These are phyloP conservation scores for Callaeas wilsoni DNA, from an alignment of 2,113 vertebrate genomes.

Conservation along the genomic window DNA sequence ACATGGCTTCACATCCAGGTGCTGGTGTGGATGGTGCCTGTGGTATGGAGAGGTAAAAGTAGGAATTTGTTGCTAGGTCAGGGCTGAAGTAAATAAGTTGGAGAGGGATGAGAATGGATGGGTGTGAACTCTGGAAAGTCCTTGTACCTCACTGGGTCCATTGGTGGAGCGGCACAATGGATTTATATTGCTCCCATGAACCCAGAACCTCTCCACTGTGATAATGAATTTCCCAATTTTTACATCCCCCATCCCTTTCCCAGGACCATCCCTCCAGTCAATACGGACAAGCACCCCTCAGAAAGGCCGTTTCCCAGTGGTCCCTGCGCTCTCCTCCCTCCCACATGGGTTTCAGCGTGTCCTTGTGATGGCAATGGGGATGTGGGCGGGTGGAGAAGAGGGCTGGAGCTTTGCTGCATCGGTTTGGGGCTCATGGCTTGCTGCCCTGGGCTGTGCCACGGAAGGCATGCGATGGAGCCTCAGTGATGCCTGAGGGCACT, in stretches of 20 bases:
- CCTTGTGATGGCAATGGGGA: rapidly evolving
- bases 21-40: not conserved
- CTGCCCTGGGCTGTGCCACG: not conserved
- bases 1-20: not conserved
- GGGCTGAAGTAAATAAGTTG: not conserved
- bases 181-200: not conserved
- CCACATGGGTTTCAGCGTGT: rapidly evolving
- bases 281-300: not conserved
- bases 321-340: not conserved
- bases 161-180: rapidly evolving
- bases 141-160: not conserved
- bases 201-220: not conserved
- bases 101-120: not conserved
- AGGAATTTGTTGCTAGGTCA: not conserved
- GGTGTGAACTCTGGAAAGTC: not conserved
- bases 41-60: rapidly evolving
- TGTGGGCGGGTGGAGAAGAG: rapidly evolving
- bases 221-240: not conserved
- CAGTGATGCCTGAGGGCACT: not conserved
- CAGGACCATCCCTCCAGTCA: not conserved
- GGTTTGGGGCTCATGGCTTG: not conserved
- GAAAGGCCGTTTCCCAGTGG: not conserved
- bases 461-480: not conserved
- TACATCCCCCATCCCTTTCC: not conserved
- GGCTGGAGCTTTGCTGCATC: not conserved